A percentile compares a stretch with the other conserved stretches of the same genome.
Evolutionary conservation across 2,888 invertebrate genomes (phyloP).

Genomic region (Candidula unifasciata): DNA sequence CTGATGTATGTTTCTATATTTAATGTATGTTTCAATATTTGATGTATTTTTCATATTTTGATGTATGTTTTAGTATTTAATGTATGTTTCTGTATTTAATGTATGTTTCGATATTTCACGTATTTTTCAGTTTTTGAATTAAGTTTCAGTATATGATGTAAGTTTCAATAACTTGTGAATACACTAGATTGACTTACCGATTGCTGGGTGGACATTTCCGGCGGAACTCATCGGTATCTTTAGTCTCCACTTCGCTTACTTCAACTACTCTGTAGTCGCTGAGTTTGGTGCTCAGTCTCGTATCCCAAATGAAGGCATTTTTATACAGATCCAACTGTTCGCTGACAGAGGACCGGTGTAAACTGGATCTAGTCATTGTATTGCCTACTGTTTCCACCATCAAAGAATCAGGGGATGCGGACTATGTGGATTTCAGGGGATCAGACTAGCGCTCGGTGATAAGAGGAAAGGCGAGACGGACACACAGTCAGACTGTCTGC

Average conservation of each 20-base stretch:
- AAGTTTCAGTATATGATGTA: too few relatives aligned
- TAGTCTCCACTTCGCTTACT: not conserved
- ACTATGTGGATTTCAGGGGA: not conserved
- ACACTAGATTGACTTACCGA: not conserved
- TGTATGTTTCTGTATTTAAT: too few relatives aligned
- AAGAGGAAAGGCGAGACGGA: too few relatives aligned
- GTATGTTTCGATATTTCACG: too few relatives aligned
- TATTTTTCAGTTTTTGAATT: too few relatives aligned
- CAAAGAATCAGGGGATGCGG: not conserved
- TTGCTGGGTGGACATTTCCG: not conserved
- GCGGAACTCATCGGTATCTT: not conserved
- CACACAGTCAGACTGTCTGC: too few relatives aligned
- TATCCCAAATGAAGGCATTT: constrained; percentile 30
- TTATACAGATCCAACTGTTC: constrained; percentile 30
- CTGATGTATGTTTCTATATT: too few relatives aligned
- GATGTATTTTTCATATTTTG: too few relatives aligned
- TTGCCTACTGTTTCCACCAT: not conserved
- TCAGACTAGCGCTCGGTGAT: too few relatives aligned
- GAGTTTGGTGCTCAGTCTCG: not conserved
- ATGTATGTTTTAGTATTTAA: too few relatives aligned
- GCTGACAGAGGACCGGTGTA: not conserved
- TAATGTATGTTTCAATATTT: too few relatives aligned
- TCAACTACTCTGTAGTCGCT: not conserved
- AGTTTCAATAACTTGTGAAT: too few relatives aligned
- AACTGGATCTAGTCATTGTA: constrained; percentile 5